Conservation (phyloP, 2,113 vertebrate genomes). For the Daphoenositta chrysoptera region DNA sequence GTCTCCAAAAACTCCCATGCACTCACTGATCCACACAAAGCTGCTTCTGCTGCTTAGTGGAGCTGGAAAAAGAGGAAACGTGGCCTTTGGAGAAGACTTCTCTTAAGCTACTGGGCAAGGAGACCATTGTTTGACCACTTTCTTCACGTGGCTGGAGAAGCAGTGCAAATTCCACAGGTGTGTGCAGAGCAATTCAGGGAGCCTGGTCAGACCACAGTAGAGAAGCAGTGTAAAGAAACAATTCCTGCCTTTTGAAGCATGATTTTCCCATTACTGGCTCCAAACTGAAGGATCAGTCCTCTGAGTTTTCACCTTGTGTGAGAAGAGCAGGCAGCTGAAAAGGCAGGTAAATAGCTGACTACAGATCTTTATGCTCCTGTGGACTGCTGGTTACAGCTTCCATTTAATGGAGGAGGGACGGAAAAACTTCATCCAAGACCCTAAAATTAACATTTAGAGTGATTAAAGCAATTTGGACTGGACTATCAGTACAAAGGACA, state of each 20-base stretch:
- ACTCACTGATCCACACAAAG: neutral
- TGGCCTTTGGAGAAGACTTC: neutral
- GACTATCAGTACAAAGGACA: neutral
- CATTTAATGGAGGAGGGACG: neutral
- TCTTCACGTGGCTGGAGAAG: neutral
- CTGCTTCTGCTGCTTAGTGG: neutral
- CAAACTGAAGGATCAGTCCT: neutral
- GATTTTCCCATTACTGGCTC: neutral
- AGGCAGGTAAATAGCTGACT: neutral
- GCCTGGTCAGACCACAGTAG: neutral
- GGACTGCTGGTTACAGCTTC: neutral
- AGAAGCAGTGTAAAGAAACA: neutral
- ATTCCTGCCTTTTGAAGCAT: neutral
- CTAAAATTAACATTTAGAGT: neutral
- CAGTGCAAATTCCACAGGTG: neutral
- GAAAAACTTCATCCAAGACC: neutral
- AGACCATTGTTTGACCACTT: neutral
- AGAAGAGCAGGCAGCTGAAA: neutral
- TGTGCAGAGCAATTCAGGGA: neutral
- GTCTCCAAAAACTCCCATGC: neutral
- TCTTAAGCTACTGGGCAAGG: neutral
- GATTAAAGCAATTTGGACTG: neutral
- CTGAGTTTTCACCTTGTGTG: neutral
- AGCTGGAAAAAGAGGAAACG: neutral
- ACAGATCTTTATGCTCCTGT: accelerated